Percentiles rank a stretch among this genome's conserved stretches.
These are phyloP conservation scores for Drosophila atroscutellata DNA, from an alignment of 2,888 invertebrate genomes.

Conservation along the genomic window DNA sequence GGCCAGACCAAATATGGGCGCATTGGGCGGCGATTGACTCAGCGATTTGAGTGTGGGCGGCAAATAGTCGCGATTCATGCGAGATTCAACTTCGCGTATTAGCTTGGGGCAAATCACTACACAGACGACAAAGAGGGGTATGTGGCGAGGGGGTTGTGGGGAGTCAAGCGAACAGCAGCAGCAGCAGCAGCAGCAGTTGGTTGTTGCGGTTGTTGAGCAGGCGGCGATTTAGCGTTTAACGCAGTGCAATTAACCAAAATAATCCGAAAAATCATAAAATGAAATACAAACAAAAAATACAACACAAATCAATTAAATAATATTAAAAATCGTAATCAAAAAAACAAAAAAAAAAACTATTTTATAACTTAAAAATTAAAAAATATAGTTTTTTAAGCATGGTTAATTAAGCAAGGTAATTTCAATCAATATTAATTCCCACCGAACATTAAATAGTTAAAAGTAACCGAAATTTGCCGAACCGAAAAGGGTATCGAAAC, in stretches of 20 bases:
- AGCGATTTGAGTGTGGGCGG: constrained; percentile 87
- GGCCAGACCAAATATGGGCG: constrained; percentile 49
- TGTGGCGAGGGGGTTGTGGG: not conserved
- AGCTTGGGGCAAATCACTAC: constrained; percentile 95
- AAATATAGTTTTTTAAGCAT: not conserved
- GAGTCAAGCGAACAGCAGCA: constrained; percentile 40
- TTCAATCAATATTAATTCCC: too few relatives aligned
- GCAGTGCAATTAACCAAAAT: constrained; percentile 72
- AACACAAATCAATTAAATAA: constrained; percentile 15
- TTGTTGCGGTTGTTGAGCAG: constrained; percentile 33
- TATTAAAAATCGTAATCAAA: constrained; percentile 3
- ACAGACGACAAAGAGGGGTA: not conserved
- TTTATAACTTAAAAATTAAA: not conserved
- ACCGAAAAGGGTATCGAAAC: not conserved
- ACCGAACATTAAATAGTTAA: not conserved
- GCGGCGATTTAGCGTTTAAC: constrained; percentile 58
- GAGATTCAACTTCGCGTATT: constrained; percentile 94
- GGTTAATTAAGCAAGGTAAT: not conserved
- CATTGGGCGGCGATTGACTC: constrained; percentile 82
- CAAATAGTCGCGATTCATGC: constrained; percentile 93
- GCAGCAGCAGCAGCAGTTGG: constrained; percentile 41
- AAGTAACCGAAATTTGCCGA: not conserved
- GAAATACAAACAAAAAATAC: constrained; percentile 31
- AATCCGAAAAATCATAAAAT: constrained; percentile 49
- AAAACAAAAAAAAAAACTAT: not conserved